phyloP scores from a whole-genome alignment of 2,888 invertebrate genomes.

The Peribatodes rhomboidaria region DNA sequence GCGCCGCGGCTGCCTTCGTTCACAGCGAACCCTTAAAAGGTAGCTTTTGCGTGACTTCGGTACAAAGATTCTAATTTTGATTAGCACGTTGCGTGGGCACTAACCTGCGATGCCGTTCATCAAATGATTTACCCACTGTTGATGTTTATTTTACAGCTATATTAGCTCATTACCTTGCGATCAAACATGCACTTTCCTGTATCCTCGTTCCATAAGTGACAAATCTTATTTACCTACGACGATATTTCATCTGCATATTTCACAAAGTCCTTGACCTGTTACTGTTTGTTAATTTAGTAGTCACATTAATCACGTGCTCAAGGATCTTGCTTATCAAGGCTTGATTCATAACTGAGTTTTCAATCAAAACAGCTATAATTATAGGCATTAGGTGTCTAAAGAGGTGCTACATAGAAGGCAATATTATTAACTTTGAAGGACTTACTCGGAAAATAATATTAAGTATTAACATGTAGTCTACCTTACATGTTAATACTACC shows the following conservation, averaged over 20 bases:
- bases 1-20: slow-evolving; percentile 23
- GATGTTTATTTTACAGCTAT: slow-evolving; percentile 69
- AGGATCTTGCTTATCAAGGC: slow-evolving; percentile 22
- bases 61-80: slow-evolving; percentile 75
- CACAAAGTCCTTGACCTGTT: slow-evolving; percentile 3
- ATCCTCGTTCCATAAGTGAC: neutral
- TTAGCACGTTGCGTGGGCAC: slow-evolving; percentile 75
- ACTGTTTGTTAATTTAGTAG: slow-evolving; percentile 20
- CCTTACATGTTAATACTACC: no score
- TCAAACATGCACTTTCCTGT: slow-evolving; percentile 15
- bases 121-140: slow-evolving; percentile 65
- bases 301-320: slow-evolving; percentile 22
- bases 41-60: slow-evolving; percentile 71
- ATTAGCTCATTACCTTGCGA: slow-evolving; percentile 35
- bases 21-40: slow-evolving; percentile 51
- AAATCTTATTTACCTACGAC: neutral
- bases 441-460: slow-evolving; percentile 3
- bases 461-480: neutral
- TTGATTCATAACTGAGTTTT: slow-evolving; percentile 27
- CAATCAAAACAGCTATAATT: slow-evolving; percentile 28
- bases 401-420: slow-evolving; percentile 20
- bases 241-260: neutral
- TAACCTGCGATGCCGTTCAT: slow-evolving; percentile 70
- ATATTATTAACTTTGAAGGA: slow-evolving; percentile 18
- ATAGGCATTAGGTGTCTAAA: slow-evolving; percentile 19